These are phyloP conservation scores for Drosophila subpulchrella DNA, from an alignment of 1,140 invertebrate species.

Conservation along the genomic window DNA sequence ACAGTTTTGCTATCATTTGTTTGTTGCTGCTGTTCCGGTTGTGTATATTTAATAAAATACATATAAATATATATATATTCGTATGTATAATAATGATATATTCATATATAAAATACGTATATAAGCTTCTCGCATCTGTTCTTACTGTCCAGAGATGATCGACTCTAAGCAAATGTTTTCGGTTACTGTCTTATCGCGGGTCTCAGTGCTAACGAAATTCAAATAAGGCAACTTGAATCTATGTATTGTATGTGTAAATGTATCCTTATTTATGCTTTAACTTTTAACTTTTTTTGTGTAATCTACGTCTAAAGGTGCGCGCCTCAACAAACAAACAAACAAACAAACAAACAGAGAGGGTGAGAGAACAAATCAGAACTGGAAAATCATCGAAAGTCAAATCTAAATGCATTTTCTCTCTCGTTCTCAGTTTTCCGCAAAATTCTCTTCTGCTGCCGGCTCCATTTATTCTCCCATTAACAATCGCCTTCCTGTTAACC, in stretches of 20 bases:
- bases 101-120: slow-evolving; percentile 80
- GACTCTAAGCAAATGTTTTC: slow-evolving; percentile 55
- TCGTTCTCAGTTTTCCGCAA: slow-evolving; percentile 25
- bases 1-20: slow-evolving; percentile 42
- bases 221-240: slow-evolving; percentile 83
- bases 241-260: slow-evolving; percentile 62
- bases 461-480: slow-evolving; percentile 41
- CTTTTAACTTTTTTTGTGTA: slow-evolving; percentile 7
- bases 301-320: slow-evolving; percentile 48
- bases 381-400: slow-evolving; percentile 40
- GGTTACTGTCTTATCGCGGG: slow-evolving; percentile 16
- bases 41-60: slow-evolving; percentile 65
- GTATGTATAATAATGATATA: slow-evolving; percentile 65
- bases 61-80: slow-evolving; percentile 74
- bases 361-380: slow-evolving; percentile 19
- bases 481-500: slow-evolving; percentile 20
- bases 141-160: slow-evolving; percentile 40
- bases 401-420: slow-evolving; percentile 65
- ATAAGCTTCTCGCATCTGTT: slow-evolving; percentile 44
- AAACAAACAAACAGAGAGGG: slow-evolving; percentile 21
- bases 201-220: slow-evolving; percentile 77
- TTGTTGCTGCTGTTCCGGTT: slow-evolving; percentile 30
- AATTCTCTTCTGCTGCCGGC: slow-evolving; percentile 23
- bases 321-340: slow-evolving; percentile 61
- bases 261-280: slow-evolving; percentile 35